Percentiles rank a stretch among this genome's conserved stretches.
Conservation (phyloP, 1,140 invertebrate species). For the Apis florea region DNA sequence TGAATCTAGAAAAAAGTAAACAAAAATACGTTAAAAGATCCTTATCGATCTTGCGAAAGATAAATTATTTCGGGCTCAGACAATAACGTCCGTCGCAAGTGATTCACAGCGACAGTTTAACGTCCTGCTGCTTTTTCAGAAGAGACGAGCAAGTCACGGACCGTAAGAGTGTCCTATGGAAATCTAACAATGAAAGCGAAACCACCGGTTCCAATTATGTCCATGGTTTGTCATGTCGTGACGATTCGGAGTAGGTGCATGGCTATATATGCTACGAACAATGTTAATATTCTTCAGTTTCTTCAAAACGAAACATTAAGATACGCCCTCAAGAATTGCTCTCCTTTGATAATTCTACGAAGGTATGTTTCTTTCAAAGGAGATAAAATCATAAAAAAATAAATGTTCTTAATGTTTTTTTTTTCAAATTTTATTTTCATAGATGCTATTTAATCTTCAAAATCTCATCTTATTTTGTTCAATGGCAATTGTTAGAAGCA, state of each 20-base stretch:
- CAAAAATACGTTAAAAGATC: background rate
- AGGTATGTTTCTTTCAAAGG: conserved; percentile 2
- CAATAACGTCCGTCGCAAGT: conserved; percentile 9
- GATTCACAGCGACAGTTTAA: conserved; percentile 14
- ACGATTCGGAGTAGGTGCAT: conserved; percentile 59
- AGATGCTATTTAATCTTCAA: conserved; percentile 38
- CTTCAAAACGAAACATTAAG: conserved; percentile 16
- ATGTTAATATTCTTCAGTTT: conserved; percentile 55
- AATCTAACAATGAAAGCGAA: conserved; percentile 78
- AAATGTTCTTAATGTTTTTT: background rate
- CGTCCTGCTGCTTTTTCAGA: conserved; percentile 40
- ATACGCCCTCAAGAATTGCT: background rate
- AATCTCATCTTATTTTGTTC: conserved; percentile 38
- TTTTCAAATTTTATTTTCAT: background rate
- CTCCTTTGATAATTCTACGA: background rate
- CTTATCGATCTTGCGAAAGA: conserved; percentile 38
- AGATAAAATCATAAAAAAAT: background rate
- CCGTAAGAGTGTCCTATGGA: conserved; percentile 69
- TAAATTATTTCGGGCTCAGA: conserved; percentile 8
- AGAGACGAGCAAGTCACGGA: conserved; percentile 69
- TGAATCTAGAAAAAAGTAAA: background rate
- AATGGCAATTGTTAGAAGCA: conserved; percentile 54
- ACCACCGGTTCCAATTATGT: conserved; percentile 74
- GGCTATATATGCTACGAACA: conserved; percentile 73
- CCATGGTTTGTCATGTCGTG: conserved; percentile 66